phyloP scores from a whole-genome alignment of 2,113 vertebrate genomes.

The Amazona guildingii region DNA sequence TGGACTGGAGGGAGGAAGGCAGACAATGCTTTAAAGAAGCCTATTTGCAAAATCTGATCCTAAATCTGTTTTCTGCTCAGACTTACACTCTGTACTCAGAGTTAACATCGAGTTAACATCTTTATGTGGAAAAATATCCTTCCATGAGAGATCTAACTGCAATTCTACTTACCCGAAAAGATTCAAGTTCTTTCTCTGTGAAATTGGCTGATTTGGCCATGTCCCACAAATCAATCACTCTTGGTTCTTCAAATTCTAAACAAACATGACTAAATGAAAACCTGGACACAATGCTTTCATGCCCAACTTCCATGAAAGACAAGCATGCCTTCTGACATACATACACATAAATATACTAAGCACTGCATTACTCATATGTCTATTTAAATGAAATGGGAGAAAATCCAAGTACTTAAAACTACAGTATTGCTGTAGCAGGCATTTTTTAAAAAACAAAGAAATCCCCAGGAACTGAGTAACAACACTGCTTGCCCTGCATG shows the following conservation, averaged over 20 bases:
- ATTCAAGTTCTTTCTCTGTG: slow-evolving; percentile 87
- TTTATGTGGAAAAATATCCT: background rate
- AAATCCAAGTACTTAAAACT: background rate
- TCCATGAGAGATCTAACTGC: background rate
- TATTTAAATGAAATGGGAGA: background rate
- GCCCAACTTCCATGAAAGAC: background rate
- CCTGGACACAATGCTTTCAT: background rate
- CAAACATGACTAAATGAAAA: background rate
- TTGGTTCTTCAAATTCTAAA: slow-evolving; percentile 91
- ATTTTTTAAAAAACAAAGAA: background rate
- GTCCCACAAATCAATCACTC: slow-evolving; percentile 96
- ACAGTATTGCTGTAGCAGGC: background rate
- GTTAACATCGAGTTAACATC: background rate
- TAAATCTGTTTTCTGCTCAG: background rate
- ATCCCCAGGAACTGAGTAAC: background rate
- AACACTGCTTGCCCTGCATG: background rate
- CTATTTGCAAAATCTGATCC: background rate
- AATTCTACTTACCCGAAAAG: slow-evolving; percentile 84
- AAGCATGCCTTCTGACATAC: background rate
- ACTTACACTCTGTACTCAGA: background rate
- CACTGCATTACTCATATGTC: background rate
- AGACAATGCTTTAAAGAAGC: background rate
- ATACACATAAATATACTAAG: background rate
- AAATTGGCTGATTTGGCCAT: slow-evolving; percentile 90
- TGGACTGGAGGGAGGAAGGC: background rate